Percentiles rank a stretch among this genome's conserved stretches.
phyloP scores from a whole-genome alignment of 2,113 vertebrate species.

The Microcebus griseorufus region DNA sequence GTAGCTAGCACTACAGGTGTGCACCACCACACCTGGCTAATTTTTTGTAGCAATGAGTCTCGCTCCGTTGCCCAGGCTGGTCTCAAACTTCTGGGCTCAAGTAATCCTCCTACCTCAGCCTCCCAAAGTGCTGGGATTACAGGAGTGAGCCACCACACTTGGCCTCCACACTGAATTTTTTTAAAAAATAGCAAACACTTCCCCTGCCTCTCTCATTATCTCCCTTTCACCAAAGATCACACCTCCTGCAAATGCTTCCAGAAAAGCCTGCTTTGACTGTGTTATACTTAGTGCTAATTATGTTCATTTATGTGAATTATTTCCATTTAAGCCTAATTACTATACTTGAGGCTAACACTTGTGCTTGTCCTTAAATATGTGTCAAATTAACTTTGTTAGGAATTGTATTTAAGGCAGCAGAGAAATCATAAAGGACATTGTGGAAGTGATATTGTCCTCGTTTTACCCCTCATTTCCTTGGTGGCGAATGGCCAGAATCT shows the following conservation, averaged over 20 bases:
- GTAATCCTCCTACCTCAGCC: too few relatives aligned
- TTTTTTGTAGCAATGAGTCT: too few relatives aligned
- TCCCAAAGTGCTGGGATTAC: too few relatives aligned
- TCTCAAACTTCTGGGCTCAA: too few relatives aligned
- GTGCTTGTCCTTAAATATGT: background rate
- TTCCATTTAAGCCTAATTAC: background rate
- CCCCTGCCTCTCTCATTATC: background rate
- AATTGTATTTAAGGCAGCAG: background rate
- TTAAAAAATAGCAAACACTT: background rate
- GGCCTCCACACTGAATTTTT: background rate
- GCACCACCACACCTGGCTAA: too few relatives aligned
- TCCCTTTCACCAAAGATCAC: background rate
- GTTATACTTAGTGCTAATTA: background rate
- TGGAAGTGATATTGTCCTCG: too few relatives aligned
- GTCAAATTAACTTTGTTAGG: background rate
- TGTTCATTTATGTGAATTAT: background rate
- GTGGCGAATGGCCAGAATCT: background rate
- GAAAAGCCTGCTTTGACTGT: background rate
- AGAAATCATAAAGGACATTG: rapidly evolving
- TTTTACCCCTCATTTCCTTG: background rate
- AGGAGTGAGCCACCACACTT: too few relatives aligned
- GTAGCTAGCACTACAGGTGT: too few relatives aligned
- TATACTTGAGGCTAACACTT: background rate
- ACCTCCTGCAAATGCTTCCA: background rate
- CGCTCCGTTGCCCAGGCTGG: too few relatives aligned